Evolutionary conservation across 2,113 vertebrate genomes (phyloP).

Genomic region (Saccopteryx leptura): DNA sequence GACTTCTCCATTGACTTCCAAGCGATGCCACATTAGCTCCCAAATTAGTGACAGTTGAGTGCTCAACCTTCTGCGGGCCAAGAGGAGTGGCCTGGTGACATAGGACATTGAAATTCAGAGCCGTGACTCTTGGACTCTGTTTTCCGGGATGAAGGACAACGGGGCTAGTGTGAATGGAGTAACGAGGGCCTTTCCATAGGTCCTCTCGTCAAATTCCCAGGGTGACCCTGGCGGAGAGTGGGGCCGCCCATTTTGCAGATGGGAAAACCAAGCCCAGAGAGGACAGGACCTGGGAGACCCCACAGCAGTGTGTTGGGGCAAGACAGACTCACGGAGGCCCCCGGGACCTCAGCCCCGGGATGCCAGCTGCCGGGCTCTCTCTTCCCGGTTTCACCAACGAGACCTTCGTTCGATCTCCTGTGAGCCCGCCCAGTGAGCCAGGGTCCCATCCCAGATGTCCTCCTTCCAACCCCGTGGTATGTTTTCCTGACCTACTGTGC

Average conservation of each 20-base stretch:
- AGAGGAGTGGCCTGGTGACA: neutral
- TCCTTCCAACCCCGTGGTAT: rapidly evolving
- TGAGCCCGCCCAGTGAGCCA: neutral
- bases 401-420: too few species aligned
- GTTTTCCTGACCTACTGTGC: rapidly evolving
- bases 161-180: rapidly evolving
- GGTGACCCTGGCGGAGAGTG: neutral
- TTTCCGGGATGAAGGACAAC: neutral
- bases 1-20: conserved; percentile 79
- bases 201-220: neutral
- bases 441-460: rapidly evolving
- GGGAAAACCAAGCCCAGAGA: neutral
- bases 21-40: conserved; percentile 83
- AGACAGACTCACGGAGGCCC: neutral
- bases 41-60: conserved; percentile 78
- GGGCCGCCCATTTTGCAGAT: neutral
- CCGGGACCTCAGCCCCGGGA: neutral
- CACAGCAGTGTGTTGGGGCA: rapidly evolving
- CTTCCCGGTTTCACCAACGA: neutral
- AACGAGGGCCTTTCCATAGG: rapidly evolving
- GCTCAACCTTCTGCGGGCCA: conserved; percentile 49
- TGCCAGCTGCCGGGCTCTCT: neutral
- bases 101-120: neutral
- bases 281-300: neutral
- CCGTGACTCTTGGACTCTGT: rapidly evolving